Conservation (phyloP, 2,797 vertebrate species). For the Glossophaga mutica region DNA sequence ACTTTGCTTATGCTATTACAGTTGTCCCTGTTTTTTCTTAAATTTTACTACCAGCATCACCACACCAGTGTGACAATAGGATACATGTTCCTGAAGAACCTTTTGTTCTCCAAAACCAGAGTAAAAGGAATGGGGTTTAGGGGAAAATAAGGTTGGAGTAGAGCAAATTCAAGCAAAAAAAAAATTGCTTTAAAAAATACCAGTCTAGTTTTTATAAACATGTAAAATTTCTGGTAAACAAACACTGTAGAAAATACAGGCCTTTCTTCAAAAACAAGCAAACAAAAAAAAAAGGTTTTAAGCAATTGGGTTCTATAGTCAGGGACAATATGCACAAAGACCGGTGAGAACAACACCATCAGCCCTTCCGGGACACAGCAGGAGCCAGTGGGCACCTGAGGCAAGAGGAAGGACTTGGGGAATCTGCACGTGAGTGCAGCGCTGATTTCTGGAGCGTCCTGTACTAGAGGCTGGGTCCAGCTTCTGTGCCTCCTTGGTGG, state of each 20-base stretch:
- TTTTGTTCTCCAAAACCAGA: neutral
- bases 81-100: neutral
- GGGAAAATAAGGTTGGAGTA: neutral
- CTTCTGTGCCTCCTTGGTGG: neutral
- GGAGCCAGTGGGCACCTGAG: neutral
- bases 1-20: neutral
- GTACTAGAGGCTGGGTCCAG: neutral
- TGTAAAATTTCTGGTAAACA: neutral
- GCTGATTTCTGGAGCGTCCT: neutral
- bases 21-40: neutral
- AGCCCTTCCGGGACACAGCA: neutral
- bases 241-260: neutral
- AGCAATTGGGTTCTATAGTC: neutral
- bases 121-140: neutral
- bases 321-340: neutral
- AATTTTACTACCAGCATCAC: neutral
- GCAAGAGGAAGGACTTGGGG: neutral
- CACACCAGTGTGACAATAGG: neutral
- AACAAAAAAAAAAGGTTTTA: neutral
- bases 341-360: neutral
- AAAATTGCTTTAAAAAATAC: neutral
- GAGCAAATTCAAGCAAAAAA: neutral
- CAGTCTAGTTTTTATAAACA: neutral
- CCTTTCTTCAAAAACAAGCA: neutral
- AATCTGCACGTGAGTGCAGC: too few relatives aligned